These are phyloP conservation scores for Psilopsiagon aurifrons DNA, from an alignment of 2,113 vertebrate genomes.

Conservation along the genomic window DNA sequence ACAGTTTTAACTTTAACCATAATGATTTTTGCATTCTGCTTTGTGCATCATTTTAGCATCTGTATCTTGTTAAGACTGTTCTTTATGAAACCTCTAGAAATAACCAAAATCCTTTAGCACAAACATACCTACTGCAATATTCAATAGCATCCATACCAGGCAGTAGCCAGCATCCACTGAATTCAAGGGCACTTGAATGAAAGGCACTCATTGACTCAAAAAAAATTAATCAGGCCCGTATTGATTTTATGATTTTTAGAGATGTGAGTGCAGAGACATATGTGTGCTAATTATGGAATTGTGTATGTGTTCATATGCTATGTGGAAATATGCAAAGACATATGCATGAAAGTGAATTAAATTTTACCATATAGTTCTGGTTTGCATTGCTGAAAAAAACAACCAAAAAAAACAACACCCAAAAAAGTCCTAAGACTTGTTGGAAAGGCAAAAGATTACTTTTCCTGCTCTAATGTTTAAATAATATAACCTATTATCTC, in stretches of 20 bases:
- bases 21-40: slow-evolving; percentile 13
- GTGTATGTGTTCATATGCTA: background rate
- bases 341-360: background rate
- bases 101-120: slow-evolving; percentile 1
- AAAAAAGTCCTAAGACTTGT: background rate
- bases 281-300: background rate
- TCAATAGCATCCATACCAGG: background rate
- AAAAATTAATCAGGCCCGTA: background rate
- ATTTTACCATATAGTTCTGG: background rate
- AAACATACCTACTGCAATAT: slow-evolving; percentile 3
- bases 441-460: background rate
- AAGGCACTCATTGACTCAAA: background rate
- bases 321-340: background rate
- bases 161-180: background rate
- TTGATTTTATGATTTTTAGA: background rate
- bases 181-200: background rate
- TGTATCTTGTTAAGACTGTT: slow-evolving; percentile 49
- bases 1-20: slow-evolving; percentile 13
- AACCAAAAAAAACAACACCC: background rate
- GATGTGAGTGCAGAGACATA: background rate
- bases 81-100: slow-evolving; percentile 34
- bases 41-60: slow-evolving; percentile 38
- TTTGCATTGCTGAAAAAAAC: background rate
- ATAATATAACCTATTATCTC: slow-evolving; percentile 1
- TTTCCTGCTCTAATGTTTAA: background rate